These are phyloP conservation scores for Trichonephila inaurata DNA, from an alignment of 1,140 invertebrate genomes.

Conservation along the genomic window DNA sequence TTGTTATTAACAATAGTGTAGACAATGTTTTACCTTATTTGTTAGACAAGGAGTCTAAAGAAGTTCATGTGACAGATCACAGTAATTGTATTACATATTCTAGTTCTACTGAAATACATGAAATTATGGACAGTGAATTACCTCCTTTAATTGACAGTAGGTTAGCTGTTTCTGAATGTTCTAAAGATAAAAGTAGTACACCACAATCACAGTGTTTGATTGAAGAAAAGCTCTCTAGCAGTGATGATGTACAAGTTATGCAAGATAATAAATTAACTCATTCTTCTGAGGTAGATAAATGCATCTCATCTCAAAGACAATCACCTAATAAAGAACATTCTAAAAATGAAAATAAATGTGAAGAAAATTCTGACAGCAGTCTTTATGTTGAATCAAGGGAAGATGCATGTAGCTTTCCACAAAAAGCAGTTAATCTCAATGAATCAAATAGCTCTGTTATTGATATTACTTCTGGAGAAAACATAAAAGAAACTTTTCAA, in stretches of 20 bases:
- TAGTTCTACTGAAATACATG: neutral
- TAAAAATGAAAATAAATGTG: neutral
- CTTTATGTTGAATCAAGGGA: neutral
- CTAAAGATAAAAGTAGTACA: neutral
- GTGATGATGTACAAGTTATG: neutral
- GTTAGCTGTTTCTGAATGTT: neutral
- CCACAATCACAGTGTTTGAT: neutral
- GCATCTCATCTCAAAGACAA: neutral
- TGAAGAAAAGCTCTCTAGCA: neutral
- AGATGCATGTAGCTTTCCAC: neutral
- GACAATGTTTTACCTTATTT: conserved; percentile 27
- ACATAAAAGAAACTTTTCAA: neutral
- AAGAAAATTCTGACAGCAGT: neutral
- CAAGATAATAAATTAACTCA: neutral
- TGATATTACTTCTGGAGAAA: neutral
- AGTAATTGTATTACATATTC: neutral
- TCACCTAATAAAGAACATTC: neutral
- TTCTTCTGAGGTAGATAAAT: neutral
- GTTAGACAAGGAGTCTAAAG: neutral
- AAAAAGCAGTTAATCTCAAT: no score
- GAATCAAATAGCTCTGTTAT: no score
- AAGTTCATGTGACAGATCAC: no score
- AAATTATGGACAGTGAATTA: neutral
- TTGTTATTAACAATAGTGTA: conserved; percentile 51
- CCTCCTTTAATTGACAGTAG: neutral